Base-by-base conservation (phyloP, 2,888 invertebrate species). In the Malachius bipustulatus region DNA sequence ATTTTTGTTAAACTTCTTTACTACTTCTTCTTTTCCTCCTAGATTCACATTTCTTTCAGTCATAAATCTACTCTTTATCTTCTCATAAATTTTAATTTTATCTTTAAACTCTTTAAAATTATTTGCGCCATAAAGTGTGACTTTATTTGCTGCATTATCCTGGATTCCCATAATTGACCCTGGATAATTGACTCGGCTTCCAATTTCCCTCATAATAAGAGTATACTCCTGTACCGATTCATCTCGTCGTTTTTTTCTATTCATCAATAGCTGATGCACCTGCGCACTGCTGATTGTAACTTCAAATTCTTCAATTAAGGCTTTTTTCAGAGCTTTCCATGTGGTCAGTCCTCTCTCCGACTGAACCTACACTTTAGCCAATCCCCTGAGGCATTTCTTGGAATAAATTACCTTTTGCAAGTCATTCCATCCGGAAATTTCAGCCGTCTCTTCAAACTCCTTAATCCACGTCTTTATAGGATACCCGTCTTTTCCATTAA, bases 201-300 rank as follows among this genome's bases (percentile, higher is more conserved):
- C 45, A 9, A 56, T 37, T 42, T 59, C 56, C 36, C 51, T 51
- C 55, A 57, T 57, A n/a, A 30, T 27, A 2, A 56, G 37, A 26
- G 56, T 51, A 37, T 57, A 60, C 26, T 59, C 54, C 40, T 54
- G 53, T 3, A 46, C 44, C 3, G 47, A 50, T 41, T 58, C 55
- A 9, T 51, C 47, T 11, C 37, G 44, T 11, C 48, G 44, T 44
- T 55, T 60, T 26, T 49, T 56, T n/a, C 52, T 35, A 9, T 41
- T 32, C 14, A 42, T 38, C 12, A 49, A 30, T 26, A 43, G 27
- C 27, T 49, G 42, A 34, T 47, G 47, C 24, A 24, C 24, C n/a
- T n/a, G n/a, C n/a, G 42, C 44, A 43, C 44, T 49, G 30, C 34
- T 47, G 4, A 40, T 36, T 40, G 42, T 46, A 4, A 34, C 34